Evolutionary conservation across 2,113 vertebrate species (phyloP).

Genomic region (Condylura cristata): DNA sequence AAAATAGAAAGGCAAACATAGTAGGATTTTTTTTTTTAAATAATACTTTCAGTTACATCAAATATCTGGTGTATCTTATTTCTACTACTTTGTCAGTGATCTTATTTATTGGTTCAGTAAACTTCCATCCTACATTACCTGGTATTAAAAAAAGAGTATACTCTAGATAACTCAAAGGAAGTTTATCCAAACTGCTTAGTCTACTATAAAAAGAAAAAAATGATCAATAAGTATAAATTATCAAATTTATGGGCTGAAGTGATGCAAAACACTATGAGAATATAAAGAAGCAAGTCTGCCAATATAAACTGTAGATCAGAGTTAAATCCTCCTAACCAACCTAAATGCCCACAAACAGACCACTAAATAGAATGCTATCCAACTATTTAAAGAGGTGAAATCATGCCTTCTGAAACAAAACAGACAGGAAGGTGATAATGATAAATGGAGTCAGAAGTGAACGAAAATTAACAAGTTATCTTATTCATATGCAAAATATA

Average conservation of each 20-base stretch:
- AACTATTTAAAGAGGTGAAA: too few relatives aligned
- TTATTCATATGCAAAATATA: too few relatives aligned
- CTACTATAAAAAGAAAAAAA: neutral
- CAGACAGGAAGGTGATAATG: too few relatives aligned
- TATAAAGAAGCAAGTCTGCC: rapidly evolving
- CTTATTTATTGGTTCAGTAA: neutral
- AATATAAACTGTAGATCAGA: rapidly evolving
- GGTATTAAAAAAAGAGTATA: neutral
- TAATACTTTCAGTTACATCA: neutral
- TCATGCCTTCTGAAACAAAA: too few relatives aligned
- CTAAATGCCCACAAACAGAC: too few relatives aligned
- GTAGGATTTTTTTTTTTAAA: neutral
- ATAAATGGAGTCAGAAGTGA: too few relatives aligned
- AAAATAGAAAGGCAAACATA: slow-evolving; percentile 2
- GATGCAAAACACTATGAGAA: neutral
- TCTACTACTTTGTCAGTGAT: neutral
- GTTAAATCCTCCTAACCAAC: neutral
- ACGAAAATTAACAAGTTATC: too few relatives aligned
- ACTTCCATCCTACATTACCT: neutral
- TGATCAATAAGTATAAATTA: neutral
- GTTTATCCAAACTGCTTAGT: neutral
- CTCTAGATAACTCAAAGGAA: neutral
- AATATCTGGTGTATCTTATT: neutral
- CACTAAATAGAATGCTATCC: too few relatives aligned
- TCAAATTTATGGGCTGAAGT: neutral